Evolutionary conservation across 2,888 invertebrate genomes (phyloP).

Genomic region (Dolichopus griseipennis): DNA sequence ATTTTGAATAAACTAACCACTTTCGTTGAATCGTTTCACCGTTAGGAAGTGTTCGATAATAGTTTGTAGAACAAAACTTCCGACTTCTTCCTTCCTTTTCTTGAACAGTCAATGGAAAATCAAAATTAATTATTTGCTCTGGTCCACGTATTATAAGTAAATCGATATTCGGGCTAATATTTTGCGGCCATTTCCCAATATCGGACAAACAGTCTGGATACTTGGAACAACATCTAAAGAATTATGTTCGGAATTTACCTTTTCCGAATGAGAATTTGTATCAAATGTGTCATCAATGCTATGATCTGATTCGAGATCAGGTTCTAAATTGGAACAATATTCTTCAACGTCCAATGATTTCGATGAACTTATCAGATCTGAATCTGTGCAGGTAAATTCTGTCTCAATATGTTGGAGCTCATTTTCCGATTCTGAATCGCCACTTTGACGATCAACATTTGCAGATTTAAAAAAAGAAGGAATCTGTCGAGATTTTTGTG

Average conservation of each 20-base stretch:
- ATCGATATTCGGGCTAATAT: neutral
- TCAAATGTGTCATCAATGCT: neutral
- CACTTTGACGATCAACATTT: neutral
- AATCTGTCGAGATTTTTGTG: neutral
- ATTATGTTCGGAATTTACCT: neutral
- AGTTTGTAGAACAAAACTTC: constrained; percentile 10
- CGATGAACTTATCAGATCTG: too few relatives aligned
- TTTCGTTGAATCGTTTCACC: constrained; percentile 4
- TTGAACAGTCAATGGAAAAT: neutral
- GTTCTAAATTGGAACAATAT: too few relatives aligned
- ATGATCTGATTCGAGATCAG: neutral
- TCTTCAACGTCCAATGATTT: neutral
- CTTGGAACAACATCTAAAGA: constrained; percentile 3
- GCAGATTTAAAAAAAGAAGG: neutral
- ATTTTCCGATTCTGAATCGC: too few relatives aligned
- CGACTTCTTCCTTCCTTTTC: constrained; percentile 9
- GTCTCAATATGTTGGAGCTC: too few relatives aligned
- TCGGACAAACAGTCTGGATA: neutral
- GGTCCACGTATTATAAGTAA: neutral
- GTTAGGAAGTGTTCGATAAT: constrained; percentile 10
- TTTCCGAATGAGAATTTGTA: neutral
- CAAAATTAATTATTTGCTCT: neutral
- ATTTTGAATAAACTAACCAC: neutral
- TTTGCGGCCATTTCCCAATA: constrained; percentile 1
- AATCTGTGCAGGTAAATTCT: too few relatives aligned